Percentiles rank a stretch among this genome's conserved stretches.
Evolutionary conservation across 2,113 vertebrate genomes (phyloP).

Genomic region (Caracal caracal): DNA sequence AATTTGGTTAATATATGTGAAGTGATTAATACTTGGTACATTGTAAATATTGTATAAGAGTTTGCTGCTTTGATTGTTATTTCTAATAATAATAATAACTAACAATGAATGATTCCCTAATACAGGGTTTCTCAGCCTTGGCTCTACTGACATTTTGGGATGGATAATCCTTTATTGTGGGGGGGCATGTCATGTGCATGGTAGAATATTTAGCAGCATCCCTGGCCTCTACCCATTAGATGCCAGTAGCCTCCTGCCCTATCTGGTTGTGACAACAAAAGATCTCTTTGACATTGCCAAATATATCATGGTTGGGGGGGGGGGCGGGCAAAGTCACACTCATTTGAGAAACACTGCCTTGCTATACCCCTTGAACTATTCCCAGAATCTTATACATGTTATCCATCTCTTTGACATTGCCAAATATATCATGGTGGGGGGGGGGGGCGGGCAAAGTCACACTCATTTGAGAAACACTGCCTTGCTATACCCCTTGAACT

Average conservation of each 20-base stretch:
- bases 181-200: not conserved
- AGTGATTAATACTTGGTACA: not conserved
- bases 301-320: not conserved
- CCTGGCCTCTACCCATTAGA: not conserved
- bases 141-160: not conserved
- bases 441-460: not conserved
- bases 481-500: not conserved
- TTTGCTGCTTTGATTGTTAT: not conserved
- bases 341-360: not conserved
- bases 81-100: not conserved
- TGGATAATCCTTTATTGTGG: not conserved
- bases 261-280: not conserved
- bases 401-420: not conserved
- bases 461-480: not conserved
- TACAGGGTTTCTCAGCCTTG: not conserved
- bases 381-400: not conserved
- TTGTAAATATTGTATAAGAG: not conserved
- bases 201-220: not conserved
- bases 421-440: not conserved
- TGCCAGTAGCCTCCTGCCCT: accelerated
- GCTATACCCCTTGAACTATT: not conserved
- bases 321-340: not conserved
- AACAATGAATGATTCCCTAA: conserved; percentile 4
- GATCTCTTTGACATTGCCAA: not conserved
- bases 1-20: not conserved